A percentile compares a stretch with the other conserved stretches of the same genome.
Conservation (phyloP, 2,797 vertebrate species). For the Pangasius larnaudii region DNA sequence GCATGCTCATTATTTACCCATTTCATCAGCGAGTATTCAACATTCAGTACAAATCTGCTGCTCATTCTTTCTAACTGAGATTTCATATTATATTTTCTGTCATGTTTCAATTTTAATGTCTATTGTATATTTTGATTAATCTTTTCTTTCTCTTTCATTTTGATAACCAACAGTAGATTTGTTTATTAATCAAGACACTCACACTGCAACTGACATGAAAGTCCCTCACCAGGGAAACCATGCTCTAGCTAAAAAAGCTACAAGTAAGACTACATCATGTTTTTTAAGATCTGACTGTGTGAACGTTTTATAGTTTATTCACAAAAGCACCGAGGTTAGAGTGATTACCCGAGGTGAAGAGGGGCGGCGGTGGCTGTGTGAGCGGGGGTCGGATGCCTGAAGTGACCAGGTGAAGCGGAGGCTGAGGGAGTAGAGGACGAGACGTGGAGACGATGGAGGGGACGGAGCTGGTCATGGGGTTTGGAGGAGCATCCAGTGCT, state of each 20-base stretch:
- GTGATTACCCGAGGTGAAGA: constrained; percentile 86
- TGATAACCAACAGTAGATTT: not conserved
- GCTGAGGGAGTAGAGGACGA: constrained; percentile 87
- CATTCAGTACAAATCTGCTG: not conserved
- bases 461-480: constrained; percentile 92
- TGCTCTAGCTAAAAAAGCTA: too few species aligned
- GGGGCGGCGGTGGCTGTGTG: constrained; percentile 82
- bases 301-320: not conserved
- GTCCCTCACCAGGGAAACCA: not conserved
- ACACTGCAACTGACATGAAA: not conserved
- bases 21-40: not conserved
- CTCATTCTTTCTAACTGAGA: not conserved
- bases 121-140: not conserved
- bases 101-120: not conserved
- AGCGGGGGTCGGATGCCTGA: constrained; percentile 91
- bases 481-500: constrained; percentile 92
- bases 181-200: not conserved
- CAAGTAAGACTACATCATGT: not conserved
- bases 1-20: not conserved
- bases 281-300: not conserved
- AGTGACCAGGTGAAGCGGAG: constrained; percentile 81
- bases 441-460: constrained; percentile 94
- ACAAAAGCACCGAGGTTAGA: not conserved
- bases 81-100: not conserved
- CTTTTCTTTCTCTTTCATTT: not conserved